phyloP scores from a whole-genome alignment of 2,797 vertebrate species.

The Pseudochaenichthys georgianus region DNA sequence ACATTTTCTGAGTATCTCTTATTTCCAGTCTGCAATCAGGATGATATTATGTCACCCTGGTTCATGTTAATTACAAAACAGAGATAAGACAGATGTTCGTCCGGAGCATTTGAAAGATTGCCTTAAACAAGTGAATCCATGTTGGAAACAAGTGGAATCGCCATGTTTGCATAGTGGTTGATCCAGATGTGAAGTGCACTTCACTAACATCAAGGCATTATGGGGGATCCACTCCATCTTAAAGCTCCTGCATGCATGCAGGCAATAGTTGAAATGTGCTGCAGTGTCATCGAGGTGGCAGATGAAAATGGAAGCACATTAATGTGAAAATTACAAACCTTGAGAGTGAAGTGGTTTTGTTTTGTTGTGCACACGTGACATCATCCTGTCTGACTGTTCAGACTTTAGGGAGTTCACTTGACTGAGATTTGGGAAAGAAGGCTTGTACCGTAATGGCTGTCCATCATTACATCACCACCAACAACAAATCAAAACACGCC shows the following conservation, averaged over 20 bases:
- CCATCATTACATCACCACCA: not conserved
- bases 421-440: not conserved
- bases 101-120: not conserved
- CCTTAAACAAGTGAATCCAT: not conserved
- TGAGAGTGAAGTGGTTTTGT: not conserved
- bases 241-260: not conserved
- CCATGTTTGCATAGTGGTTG: not conserved
- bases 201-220: not conserved
- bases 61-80: not conserved
- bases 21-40: not conserved
- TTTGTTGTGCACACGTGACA: not conserved
- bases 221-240: not conserved
- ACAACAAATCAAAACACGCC: not conserved
- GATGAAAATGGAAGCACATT: not conserved
- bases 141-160: not conserved
- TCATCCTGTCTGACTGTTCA: conserved; percentile 1
- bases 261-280: not conserved
- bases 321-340: not conserved
- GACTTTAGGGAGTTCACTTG: not conserved
- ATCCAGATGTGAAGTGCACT: not conserved
- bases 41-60: not conserved
- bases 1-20: not conserved
- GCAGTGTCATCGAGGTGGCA: not conserved
- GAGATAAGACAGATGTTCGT: not conserved
- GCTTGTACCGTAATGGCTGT: not conserved